phyloP scores from a whole-genome alignment of 2,888 invertebrate genomes.

The Lasioglossum oenotherae region DNA sequence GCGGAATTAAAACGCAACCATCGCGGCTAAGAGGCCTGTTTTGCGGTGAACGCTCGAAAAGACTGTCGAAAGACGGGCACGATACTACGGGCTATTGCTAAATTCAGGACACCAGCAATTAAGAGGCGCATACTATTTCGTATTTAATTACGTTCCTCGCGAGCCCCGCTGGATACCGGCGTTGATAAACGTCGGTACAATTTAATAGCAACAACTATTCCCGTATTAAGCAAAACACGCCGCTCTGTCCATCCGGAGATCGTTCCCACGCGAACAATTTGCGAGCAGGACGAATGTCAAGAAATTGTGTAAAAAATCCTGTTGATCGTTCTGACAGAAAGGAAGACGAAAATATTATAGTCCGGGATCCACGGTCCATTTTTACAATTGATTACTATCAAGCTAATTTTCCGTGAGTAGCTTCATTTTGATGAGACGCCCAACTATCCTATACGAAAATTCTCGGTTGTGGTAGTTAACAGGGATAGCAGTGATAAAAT shows the following conservation, averaged over 20 bases:
- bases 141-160: conserved; percentile 62
- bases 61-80: conserved; percentile 62
- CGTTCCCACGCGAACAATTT: not conserved
- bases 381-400: too few relatives aligned
- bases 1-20: conserved; percentile 78
- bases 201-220: conserved; percentile 66
- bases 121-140: conserved; percentile 64
- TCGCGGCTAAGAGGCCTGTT: conserved; percentile 45
- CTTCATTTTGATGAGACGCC: too few relatives aligned
- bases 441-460: too few relatives aligned
- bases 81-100: conserved; percentile 64
- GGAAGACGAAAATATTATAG: too few relatives aligned
- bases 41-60: conserved; percentile 55
- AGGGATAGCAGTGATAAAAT: too few relatives aligned
- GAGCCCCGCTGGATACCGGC: conserved; percentile 36
- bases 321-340: not conserved
- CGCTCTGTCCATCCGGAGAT: not conserved
- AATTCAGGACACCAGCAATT: conserved; percentile 67
- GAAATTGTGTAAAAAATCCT: not conserved
- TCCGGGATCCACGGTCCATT: too few relatives aligned
- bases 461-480: too few relatives aligned
- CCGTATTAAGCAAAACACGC: conserved; percentile 35
- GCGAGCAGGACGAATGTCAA: not conserved
- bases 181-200: conserved; percentile 67
- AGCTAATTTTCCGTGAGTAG: too few relatives aligned